phyloP scores from a whole-genome alignment of 2,888 invertebrate genomes.

The Blera fallax region DNA sequence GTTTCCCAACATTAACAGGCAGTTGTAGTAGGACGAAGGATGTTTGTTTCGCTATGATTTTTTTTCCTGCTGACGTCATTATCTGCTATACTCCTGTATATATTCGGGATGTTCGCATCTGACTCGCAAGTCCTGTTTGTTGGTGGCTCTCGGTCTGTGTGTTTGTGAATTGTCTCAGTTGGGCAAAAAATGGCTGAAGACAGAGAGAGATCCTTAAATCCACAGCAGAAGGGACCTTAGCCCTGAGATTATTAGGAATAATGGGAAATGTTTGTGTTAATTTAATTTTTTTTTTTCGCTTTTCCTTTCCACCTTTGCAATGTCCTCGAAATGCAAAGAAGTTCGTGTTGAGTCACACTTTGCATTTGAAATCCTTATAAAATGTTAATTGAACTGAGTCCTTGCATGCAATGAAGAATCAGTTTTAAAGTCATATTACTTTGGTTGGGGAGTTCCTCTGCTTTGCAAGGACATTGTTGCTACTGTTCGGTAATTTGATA shows the following conservation, averaged over 20 bases:
- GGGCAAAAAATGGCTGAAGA: slow-evolving; percentile 21
- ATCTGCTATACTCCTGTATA: slow-evolving; percentile 21
- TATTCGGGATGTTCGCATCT: slow-evolving; percentile 7
- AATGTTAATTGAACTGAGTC: slow-evolving; percentile 34
- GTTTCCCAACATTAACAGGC: not conserved
- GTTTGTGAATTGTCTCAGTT: slow-evolving; percentile 34
- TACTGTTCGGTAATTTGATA: slow-evolving; percentile 30
- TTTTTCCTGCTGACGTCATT: slow-evolving; percentile 51
- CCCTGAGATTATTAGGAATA: slow-evolving; percentile 49
- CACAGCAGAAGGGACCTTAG: slow-evolving; percentile 34
- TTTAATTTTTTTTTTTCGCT: slow-evolving; percentile 14
- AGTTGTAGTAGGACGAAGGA: slow-evolving; percentile 4
- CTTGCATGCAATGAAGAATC: slow-evolving; percentile 9
- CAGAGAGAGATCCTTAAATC: slow-evolving; percentile 50
- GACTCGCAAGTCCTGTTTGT: not conserved
- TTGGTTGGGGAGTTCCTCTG: not conserved
- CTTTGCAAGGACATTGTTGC: not conserved
- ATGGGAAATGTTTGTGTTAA: slow-evolving; percentile 53
- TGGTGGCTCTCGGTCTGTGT: not conserved
- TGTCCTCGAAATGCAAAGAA: not conserved
- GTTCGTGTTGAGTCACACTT: slow-evolving; percentile 20
- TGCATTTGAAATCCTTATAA: slow-evolving; percentile 24
- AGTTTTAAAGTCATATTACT: not conserved
- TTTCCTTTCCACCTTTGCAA: not conserved
- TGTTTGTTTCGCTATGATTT: slow-evolving; percentile 13